These are phyloP conservation scores for Synchiropus splendidus DNA, from an alignment of 2,113 vertebrate genomes.

Conservation along the genomic window DNA sequence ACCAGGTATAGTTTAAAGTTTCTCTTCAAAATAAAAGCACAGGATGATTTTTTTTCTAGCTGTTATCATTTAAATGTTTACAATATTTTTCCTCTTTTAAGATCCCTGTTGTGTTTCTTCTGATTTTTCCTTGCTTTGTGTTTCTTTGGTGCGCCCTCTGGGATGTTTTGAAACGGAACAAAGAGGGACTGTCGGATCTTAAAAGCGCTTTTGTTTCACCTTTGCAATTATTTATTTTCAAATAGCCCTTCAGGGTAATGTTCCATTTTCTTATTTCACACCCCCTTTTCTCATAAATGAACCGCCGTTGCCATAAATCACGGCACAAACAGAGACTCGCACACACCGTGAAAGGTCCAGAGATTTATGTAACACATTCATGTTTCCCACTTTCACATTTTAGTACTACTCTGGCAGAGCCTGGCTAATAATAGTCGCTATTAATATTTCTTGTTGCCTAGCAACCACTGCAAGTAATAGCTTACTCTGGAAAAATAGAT, in stretches of 20 bases:
- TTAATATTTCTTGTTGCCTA: conserved; percentile 99
- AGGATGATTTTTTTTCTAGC: no score
- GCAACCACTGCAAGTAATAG: conserved; percentile 98
- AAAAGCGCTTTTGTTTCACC: conserved; percentile 91
- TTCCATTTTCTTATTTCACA: conserved; percentile 99
- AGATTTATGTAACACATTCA: conserved; percentile 99
- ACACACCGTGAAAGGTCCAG: conserved; percentile 93
- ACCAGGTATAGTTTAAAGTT: no score
- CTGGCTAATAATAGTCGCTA: conserved; percentile 99
- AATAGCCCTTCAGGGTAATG: conserved; percentile 99
- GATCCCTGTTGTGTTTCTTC: conserved; percentile 64
- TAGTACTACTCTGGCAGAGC: conserved; percentile 97
- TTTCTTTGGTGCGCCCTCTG: no score
- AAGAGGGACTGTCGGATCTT: conserved; percentile 63
- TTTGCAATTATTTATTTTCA: conserved; percentile 99
- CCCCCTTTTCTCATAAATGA: conserved; percentile 99
- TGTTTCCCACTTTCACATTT: conserved; percentile 99
- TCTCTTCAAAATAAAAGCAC: no score
- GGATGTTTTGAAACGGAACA: no score
- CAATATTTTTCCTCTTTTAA: no score
- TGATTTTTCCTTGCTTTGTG: conserved; percentile 8
- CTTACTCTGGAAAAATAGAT: conserved; percentile 98
- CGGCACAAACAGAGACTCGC: conserved; percentile 97
- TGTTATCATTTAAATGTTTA: no score
- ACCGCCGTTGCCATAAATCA: conserved; percentile 98